phyloP scores from a whole-genome alignment of 2,888 invertebrate genomes.

The Ferrisia virgata region DNA sequence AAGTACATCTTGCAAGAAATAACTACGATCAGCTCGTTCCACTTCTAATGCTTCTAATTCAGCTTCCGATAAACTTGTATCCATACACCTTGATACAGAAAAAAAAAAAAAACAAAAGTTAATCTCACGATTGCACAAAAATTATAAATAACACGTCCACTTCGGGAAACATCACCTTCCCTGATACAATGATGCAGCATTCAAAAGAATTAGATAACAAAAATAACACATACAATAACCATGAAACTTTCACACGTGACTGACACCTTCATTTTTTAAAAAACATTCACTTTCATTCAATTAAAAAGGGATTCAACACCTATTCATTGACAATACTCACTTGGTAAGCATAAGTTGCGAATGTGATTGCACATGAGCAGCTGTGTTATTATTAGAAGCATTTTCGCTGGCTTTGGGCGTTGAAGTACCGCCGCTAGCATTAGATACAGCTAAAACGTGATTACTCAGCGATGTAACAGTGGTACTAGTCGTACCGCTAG shows the following conservation, averaged over 20 bases:
- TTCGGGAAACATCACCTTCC: background rate
- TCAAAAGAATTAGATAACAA: background rate
- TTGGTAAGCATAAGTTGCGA: slow-evolving; percentile 57
- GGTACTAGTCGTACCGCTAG: slow-evolving; percentile 47
- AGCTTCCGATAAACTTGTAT: slow-evolving; percentile 45
- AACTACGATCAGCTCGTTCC: slow-evolving; percentile 62
- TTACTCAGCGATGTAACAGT: slow-evolving; percentile 48
- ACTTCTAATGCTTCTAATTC: slow-evolving; percentile 47
- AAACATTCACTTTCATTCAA: background rate
- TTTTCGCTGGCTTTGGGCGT: slow-evolving; percentile 52
- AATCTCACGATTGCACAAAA: no score
- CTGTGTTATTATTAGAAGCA: slow-evolving; percentile 50
- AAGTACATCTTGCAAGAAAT: slow-evolving; percentile 69
- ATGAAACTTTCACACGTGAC: background rate
- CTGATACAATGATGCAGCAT: background rate
- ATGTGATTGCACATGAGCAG: slow-evolving; percentile 46
- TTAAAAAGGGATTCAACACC: background rate
- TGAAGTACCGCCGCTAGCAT: slow-evolving; percentile 55
- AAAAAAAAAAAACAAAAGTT: background rate
- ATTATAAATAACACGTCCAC: no score
- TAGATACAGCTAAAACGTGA: slow-evolving; percentile 47
- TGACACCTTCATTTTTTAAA: background rate
- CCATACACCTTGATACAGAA: slow-evolving; percentile 40
- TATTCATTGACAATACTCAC: slow-evolving; percentile 51
- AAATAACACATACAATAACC: background rate